Evolutionary conservation across 2,888 invertebrate genomes (phyloP).

Genomic region (Ditula angustiorana): DNA sequence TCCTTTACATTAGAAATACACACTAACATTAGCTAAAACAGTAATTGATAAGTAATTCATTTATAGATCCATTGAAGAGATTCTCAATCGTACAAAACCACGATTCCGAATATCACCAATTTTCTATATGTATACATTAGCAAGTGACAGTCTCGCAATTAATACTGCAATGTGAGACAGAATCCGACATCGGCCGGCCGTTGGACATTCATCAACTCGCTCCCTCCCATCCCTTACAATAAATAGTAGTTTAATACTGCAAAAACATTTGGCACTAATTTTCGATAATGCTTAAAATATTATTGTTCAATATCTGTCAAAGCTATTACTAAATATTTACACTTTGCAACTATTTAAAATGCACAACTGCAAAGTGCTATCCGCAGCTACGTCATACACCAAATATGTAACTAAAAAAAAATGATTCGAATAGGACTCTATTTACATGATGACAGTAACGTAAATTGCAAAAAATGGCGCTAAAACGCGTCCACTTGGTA

Average conservation of each 20-base stretch:
- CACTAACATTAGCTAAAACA: background rate
- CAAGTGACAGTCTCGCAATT: background rate
- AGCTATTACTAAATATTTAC: conserved; percentile 7
- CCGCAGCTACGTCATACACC: background rate
- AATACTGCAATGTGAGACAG: background rate
- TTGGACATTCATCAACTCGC: background rate
- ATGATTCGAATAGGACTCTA: background rate
- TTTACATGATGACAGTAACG: background rate
- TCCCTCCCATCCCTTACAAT: background rate
- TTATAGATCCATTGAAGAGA: background rate
- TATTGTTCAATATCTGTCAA: background rate
- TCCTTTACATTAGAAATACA: background rate
- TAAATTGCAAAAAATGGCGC: background rate
- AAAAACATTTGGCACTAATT: conserved; percentile 33
- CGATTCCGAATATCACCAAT: background rate
- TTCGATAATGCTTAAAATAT: conserved; percentile 7
- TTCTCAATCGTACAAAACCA: background rate
- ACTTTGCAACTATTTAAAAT: background rate
- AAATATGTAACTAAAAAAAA: background rate
- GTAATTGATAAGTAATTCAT: background rate
- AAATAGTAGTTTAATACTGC: conserved; percentile 22
- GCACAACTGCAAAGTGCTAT: background rate
- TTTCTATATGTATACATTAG: background rate
- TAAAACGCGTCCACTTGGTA: background rate
- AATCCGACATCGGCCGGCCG: background rate